These are phyloP conservation scores for Sinopyrophorus schimmeli DNA, from an alignment of 2,888 invertebrate genomes.

Conservation along the genomic window DNA sequence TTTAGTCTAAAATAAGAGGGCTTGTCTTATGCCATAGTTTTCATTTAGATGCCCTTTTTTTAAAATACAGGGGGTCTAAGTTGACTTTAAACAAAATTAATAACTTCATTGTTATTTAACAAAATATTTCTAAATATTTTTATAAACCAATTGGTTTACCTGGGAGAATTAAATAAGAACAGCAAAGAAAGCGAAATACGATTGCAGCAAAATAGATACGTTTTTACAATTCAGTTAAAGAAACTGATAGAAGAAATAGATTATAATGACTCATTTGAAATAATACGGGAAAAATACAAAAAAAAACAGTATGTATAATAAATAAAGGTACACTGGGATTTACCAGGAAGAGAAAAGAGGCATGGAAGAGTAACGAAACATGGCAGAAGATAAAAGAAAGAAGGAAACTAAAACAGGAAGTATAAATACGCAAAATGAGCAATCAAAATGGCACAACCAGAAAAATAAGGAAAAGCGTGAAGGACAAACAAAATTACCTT, in stretches of 20 bases:
- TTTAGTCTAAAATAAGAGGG: no score
- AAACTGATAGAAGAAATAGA: background rate
- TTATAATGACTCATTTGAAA: background rate
- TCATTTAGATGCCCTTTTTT: no score
- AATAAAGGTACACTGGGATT: slow-evolving; percentile 2
- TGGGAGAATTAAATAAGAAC: background rate
- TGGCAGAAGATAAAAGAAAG: slow-evolving; percentile 3
- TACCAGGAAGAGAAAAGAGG: background rate
- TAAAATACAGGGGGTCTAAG: no score
- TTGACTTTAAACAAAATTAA: no score
- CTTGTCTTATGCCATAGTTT: no score
- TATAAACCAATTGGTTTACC: no score
- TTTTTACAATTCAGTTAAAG: background rate
- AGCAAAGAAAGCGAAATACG: background rate
- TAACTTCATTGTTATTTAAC: no score
- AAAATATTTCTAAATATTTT: no score
- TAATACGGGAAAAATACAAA: slow-evolving; percentile 2
- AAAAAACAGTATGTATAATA: background rate
- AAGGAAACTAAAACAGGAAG: slow-evolving; percentile 2
- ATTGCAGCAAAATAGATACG: background rate
- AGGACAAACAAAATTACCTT: background rate
- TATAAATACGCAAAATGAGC: no score
- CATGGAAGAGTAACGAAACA: slow-evolving; percentile 2
- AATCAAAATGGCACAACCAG: no score
- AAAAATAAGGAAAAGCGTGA: background rate